phyloP scores from a whole-genome alignment of 2,113 vertebrate genomes.

The Phalacrocorax carbo region DNA sequence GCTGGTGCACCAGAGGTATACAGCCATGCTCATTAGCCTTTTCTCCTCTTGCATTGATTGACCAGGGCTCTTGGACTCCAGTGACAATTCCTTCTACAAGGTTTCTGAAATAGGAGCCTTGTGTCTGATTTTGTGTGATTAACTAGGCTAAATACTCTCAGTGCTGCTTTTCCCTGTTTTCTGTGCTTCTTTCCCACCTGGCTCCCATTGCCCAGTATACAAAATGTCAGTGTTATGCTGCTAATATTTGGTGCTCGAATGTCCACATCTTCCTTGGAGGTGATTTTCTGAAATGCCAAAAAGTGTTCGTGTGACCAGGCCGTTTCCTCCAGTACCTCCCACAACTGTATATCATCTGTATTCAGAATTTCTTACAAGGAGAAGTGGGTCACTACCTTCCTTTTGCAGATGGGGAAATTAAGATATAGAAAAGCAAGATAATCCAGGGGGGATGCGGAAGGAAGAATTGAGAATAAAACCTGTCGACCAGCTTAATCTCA shows the following conservation, averaged over 20 bases:
- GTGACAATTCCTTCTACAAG: not conserved
- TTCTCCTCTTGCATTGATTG: not conserved
- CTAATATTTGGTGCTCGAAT: not conserved
- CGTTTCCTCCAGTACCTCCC: not conserved
- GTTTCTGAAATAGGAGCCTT: not conserved
- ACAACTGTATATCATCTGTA: not conserved
- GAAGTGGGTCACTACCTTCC: not conserved
- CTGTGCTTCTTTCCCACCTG: not conserved
- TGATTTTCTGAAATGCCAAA: not conserved
- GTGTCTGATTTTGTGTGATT: not conserved
- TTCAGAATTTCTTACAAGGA: not conserved
- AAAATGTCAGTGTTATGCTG: not conserved
- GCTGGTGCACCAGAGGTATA: not conserved
- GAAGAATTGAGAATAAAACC: not conserved
- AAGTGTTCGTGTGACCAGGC: not conserved
- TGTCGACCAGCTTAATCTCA: not conserved
- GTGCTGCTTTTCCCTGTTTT: not conserved
- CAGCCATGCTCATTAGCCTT: not conserved
- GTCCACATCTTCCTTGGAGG: not conserved
- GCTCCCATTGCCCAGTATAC: not conserved
- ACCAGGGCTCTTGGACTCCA: not conserved
- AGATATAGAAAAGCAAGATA: not conserved
- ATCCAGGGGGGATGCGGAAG: not conserved
- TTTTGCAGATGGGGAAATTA: not conserved
- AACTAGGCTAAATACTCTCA: not conserved